These are phyloP conservation scores for Cladorhizidae sp. DNA, from an alignment of 37 sponge, comb jelly and placozoan species.

Conservation along the genomic window DNA sequence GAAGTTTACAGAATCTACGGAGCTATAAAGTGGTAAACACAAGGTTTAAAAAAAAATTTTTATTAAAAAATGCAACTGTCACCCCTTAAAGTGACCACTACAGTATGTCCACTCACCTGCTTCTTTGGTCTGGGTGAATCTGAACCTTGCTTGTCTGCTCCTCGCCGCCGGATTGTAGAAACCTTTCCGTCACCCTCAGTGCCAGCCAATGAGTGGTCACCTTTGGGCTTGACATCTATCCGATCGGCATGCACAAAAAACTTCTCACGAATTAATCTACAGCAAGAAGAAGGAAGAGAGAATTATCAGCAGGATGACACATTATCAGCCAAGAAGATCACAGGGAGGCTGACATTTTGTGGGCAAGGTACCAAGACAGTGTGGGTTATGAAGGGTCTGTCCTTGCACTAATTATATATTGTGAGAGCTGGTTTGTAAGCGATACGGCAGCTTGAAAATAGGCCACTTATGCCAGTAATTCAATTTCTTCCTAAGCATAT, in stretches of 20 bases:
- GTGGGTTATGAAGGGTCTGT: too few species aligned
- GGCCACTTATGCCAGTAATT: too few species aligned
- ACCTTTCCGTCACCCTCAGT: background rate
- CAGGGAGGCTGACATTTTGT: background rate
- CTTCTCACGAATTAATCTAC: slow-evolving; percentile 15
- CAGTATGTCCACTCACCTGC: background rate
- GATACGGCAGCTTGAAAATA: too few species aligned
- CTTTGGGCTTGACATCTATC: slow-evolving; percentile 49
- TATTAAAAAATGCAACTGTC: too few species aligned
- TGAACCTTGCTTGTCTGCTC: slow-evolving; percentile 18
- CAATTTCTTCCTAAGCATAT: too few species aligned
- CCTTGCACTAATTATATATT: too few species aligned
- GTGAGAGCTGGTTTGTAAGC: too few species aligned
- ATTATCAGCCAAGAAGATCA: background rate
- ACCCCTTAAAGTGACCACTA: background rate
- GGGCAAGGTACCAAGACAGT: too few species aligned
- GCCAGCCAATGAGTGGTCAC: background rate
- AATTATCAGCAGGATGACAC: background rate
- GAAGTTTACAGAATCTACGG: too few species aligned
- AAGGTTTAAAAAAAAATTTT: too few species aligned
- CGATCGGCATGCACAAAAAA: slow-evolving; percentile 50
- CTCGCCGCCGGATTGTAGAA: slow-evolving; percentile 3
- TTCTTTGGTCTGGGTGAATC: slow-evolving; percentile 40
- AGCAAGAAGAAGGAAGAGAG: background rate
- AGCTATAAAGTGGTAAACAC: too few species aligned